phyloP scores from a whole-genome alignment of 2,113 vertebrate species.

The Tichodroma muraria region DNA sequence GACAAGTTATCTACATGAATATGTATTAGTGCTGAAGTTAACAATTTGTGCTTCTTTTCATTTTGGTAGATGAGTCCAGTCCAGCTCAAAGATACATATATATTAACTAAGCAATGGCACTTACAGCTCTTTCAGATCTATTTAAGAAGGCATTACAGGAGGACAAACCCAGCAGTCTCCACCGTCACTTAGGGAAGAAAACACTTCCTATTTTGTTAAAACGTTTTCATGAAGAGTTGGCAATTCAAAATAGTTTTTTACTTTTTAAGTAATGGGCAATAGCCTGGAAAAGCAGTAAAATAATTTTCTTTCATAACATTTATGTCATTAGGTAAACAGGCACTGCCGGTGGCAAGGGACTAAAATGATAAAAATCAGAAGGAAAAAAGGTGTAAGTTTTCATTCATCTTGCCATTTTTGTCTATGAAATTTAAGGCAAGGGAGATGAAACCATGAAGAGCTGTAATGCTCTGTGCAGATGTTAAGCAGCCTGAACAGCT shows the following conservation, averaged over 20 bases:
- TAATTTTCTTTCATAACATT: neutral
- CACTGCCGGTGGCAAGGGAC: neutral
- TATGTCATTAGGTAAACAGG: neutral
- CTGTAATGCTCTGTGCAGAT: neutral
- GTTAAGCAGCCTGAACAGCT: neutral
- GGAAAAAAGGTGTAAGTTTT: neutral
- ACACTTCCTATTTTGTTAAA: neutral
- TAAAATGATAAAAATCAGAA: neutral
- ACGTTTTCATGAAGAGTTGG: neutral
- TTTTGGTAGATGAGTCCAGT: neutral
- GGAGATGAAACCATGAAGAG: neutral
- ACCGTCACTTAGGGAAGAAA: neutral
- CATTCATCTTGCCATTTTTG: neutral
- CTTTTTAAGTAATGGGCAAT: neutral
- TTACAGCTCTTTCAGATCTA: neutral
- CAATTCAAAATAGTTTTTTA: neutral
- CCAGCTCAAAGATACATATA: neutral
- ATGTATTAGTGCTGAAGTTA: conserved; percentile 9
- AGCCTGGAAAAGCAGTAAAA: neutral
- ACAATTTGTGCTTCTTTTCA: neutral
- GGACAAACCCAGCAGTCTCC: neutral
- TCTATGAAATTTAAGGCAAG: neutral
- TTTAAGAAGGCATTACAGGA: neutral
- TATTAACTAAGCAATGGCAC: neutral
- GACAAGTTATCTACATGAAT: neutral